A percentile compares a stretch with the other conserved stretches of the same genome.
phyloP scores from a whole-genome alignment of 2,113 vertebrate genomes.

The Malurus melanocephalus region DNA sequence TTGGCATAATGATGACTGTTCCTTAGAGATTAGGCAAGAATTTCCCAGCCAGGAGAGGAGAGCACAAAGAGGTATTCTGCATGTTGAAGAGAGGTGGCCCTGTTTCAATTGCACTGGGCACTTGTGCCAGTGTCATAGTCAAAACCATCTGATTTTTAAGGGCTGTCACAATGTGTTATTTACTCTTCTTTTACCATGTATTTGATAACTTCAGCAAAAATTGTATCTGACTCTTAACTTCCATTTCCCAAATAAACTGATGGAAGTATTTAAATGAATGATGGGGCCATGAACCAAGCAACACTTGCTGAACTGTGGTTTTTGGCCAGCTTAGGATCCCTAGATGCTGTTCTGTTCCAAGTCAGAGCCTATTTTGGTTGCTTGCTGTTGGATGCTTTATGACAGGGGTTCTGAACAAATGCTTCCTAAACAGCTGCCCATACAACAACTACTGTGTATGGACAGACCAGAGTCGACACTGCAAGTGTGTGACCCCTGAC shows the following conservation, averaged over 20 bases:
- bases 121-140: neutral
- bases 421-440: slow-evolving; percentile 51
- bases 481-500: slow-evolving; percentile 25
- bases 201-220: no score
- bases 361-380: slow-evolving; percentile 18
- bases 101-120: neutral
- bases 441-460: slow-evolving; percentile 38
- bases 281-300: neutral
- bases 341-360: slow-evolving; percentile 13
- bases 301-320: neutral
- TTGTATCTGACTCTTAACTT: neutral
- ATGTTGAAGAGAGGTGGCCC: neutral
- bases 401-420: slow-evolving; percentile 7
- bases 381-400: slow-evolving; percentile 10
- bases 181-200: no score
- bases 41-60: neutral
- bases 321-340: neutral
- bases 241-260: neutral
- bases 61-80: neutral
- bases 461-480: neutral
- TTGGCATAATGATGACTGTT: neutral
- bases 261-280: neutral
- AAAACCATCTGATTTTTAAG: neutral
- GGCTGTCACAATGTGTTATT: neutral
- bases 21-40: neutral